Conservation (phyloP, 2,888 invertebrate genomes). For the Fabriciana adippe region DNA sequence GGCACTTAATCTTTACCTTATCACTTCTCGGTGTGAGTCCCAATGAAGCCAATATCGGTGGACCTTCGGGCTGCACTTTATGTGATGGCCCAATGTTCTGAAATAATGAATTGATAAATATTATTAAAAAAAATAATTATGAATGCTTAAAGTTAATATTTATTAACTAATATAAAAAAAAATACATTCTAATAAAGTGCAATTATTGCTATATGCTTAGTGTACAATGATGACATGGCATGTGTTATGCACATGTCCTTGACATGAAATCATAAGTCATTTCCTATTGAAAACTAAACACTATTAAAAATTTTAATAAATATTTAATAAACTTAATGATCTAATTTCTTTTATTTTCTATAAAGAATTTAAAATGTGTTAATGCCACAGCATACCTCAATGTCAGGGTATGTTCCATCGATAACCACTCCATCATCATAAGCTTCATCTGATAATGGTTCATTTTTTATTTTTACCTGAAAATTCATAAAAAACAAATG, state of each 20-base stretch:
- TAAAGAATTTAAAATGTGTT: too few relatives aligned
- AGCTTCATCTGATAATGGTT: constrained; percentile 79
- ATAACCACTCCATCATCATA: constrained; percentile 81
- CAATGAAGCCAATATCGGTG: constrained; percentile 78
- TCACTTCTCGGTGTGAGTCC: constrained; percentile 80
- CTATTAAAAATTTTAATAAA: too few relatives aligned
- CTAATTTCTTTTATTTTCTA: too few relatives aligned
- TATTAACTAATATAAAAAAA: background rate
- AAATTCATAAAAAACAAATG: constrained; percentile 56
- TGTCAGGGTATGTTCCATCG: constrained; percentile 73
- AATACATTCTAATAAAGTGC: constrained; percentile 4
- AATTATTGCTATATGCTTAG: constrained; percentile 2
- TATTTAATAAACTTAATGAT: too few relatives aligned
- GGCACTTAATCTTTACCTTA: constrained; percentile 71
- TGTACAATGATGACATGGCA: constrained; percentile 43
- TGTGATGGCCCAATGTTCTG: constrained; percentile 61
- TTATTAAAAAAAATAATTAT: constrained; percentile 4
- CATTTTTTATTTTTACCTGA: constrained; percentile 82
- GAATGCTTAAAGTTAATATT: background rate
- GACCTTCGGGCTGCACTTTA: constrained; percentile 76
- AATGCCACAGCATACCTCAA: constrained; percentile 61
- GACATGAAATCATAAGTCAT: constrained; percentile 54
- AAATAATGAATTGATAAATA: constrained; percentile 44
- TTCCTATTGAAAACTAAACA: constrained; percentile 23
- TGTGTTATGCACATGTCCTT: constrained; percentile 63